Conservation (phyloP, 2,113 vertebrate genomes). For the Dermatemys mawii region DNA sequence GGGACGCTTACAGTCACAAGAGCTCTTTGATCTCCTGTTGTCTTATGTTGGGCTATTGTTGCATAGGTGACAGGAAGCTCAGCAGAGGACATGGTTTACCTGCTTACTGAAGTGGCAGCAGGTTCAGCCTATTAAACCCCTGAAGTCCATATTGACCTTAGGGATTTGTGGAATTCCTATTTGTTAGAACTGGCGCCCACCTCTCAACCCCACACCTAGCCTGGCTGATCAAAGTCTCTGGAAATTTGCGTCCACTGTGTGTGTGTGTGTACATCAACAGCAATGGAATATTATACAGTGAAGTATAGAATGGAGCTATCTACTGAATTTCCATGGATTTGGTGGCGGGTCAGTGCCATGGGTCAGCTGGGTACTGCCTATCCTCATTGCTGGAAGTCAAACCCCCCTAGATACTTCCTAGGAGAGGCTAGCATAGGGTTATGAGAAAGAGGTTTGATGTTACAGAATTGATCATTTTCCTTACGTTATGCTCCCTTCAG, state of each 20-base stretch:
- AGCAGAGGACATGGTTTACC: neutral
- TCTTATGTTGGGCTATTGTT: neutral
- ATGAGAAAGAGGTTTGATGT: neutral
- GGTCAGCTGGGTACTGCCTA: neutral
- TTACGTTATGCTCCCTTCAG: neutral
- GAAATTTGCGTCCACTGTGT: neutral
- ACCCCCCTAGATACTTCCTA: neutral
- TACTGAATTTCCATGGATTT: neutral
- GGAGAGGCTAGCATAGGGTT: neutral
- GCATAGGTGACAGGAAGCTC: neutral
- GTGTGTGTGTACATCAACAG: neutral
- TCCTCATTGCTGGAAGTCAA: neutral
- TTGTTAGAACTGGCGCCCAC: neutral
- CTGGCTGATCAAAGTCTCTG: neutral
- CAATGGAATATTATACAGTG: neutral
- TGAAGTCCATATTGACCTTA: rapidly evolving
- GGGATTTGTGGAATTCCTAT: neutral
- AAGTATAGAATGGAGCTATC: neutral
- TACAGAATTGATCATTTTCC: neutral
- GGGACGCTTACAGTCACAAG: rapidly evolving
- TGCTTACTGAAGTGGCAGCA: neutral
- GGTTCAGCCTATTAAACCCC: neutral
- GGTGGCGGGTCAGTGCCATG: neutral
- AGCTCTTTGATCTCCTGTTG: neutral
- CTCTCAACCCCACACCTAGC: too few species aligned